These are phyloP conservation scores for Andrena minutula DNA, from an alignment of 2,888 invertebrate genomes.

Conservation along the genomic window DNA sequence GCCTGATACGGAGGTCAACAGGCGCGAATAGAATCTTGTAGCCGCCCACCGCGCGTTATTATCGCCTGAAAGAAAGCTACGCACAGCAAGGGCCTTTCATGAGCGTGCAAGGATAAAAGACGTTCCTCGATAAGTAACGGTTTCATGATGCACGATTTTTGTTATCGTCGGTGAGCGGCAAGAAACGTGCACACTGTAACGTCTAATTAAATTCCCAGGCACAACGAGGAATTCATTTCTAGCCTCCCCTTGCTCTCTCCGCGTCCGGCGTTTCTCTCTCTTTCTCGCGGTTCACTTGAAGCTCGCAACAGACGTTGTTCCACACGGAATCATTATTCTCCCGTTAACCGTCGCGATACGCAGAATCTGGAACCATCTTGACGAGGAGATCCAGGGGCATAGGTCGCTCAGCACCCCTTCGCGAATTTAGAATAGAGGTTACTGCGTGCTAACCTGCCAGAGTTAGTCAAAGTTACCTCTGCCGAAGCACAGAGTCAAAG, in stretches of 20 bases:
- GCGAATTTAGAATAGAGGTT: background rate
- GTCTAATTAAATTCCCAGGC: constrained; percentile 39
- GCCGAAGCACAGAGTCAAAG: too few species aligned
- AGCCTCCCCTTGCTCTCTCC: background rate
- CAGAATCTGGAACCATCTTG: background rate
- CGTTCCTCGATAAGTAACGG: constrained; percentile 71
- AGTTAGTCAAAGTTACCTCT: too few species aligned
- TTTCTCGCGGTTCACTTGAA: background rate
- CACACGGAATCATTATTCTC: background rate
- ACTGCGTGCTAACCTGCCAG: background rate
- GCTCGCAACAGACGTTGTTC: constrained; percentile 3
- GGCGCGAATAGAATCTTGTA: constrained; percentile 75
- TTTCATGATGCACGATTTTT: constrained; percentile 60
- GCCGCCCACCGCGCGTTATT: constrained; percentile 69
- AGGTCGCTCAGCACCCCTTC: background rate
- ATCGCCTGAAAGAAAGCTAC: constrained; percentile 72
- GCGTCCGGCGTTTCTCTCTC: constrained; percentile 1
- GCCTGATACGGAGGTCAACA: constrained; percentile 72
- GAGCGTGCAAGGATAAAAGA: constrained; percentile 67
- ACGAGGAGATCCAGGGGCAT: background rate
- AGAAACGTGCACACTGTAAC: constrained; percentile 29
- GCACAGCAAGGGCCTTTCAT: constrained; percentile 68
- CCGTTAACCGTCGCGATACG: background rate
- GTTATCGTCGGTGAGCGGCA: constrained; percentile 15
- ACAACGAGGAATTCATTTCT: constrained; percentile 29